Conservation (phyloP, 2,888 invertebrate species). For the Lumbricus terrestris region DNA sequence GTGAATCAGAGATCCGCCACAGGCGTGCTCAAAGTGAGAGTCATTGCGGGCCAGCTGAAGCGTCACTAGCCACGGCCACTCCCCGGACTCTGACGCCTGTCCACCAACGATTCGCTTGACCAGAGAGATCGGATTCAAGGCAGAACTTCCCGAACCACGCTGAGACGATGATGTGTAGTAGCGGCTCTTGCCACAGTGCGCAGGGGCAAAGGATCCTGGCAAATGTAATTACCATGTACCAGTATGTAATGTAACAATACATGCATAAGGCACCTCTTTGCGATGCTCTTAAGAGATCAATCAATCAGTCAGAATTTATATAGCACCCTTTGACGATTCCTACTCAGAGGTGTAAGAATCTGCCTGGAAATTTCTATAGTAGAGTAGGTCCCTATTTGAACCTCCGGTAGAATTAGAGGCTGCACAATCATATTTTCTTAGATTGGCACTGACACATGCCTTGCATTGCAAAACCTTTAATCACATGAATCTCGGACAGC, state of each 20-base stretch:
- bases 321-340: no score
- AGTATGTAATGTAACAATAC: neutral
- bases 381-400: neutral
- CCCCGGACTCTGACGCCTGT: conserved; percentile 45
- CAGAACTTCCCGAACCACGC: neutral
- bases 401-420: neutral
- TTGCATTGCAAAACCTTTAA: neutral
- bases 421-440: neutral
- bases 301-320: no score
- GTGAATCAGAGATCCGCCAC: conserved; percentile 55
- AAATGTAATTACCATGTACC: neutral
- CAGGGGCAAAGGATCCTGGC: conserved; percentile 3
- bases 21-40: conserved; percentile 49
- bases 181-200: conserved; percentile 36
- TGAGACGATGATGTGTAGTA: conserved; percentile 18
- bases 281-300: no score
- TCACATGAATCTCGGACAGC: neutral
- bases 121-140: neutral
- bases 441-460: neutral
- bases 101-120: conserved; percentile 57
- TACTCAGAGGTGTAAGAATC: neutral
- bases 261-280: neutral
- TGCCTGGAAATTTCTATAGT: neutral
- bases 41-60: conserved; percentile 41
- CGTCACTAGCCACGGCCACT: conserved; percentile 59